Conservation (phyloP, 1,140 invertebrate genomes). For the Calliopsis andreniformis region DNA sequence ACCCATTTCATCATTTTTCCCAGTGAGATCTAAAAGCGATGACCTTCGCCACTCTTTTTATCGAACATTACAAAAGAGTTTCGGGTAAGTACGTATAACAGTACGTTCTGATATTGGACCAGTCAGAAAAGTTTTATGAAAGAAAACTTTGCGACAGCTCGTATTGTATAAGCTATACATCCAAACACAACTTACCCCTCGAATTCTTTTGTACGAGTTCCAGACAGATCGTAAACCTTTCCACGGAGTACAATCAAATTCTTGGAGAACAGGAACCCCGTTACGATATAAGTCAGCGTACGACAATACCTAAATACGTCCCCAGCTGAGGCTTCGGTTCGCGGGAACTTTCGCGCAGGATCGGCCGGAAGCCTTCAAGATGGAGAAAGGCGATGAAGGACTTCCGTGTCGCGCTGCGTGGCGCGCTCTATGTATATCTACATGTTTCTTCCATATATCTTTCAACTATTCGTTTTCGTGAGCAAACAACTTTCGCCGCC, state of each 20-base stretch:
- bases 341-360: constrained; percentile 12
- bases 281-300: constrained; percentile 5
- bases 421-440: background rate
- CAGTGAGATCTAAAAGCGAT: no score
- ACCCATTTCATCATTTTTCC: background rate
- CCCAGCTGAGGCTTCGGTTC: background rate
- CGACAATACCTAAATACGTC: constrained; percentile 7
- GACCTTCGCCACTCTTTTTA: no score
- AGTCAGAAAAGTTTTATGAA: no score
- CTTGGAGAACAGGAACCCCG: background rate
- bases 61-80: no score
- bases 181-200: no score
- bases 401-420: background rate
- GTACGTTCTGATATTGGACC: no score
- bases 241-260: constrained; percentile 8
- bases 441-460: background rate
- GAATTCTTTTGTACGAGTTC: no score
- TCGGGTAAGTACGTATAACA: no score
- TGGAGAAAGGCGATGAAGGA: background rate
- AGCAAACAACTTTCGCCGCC: background rate
- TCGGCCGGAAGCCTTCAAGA: constrained; percentile 4
- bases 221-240: constrained; percentile 3
- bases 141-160: no score
- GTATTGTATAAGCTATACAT: no score
- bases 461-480: constrained; percentile 1